These are phyloP conservation scores for Catocala sponsa DNA, from an alignment of 2,888 invertebrate genomes.

Conservation along the genomic window DNA sequence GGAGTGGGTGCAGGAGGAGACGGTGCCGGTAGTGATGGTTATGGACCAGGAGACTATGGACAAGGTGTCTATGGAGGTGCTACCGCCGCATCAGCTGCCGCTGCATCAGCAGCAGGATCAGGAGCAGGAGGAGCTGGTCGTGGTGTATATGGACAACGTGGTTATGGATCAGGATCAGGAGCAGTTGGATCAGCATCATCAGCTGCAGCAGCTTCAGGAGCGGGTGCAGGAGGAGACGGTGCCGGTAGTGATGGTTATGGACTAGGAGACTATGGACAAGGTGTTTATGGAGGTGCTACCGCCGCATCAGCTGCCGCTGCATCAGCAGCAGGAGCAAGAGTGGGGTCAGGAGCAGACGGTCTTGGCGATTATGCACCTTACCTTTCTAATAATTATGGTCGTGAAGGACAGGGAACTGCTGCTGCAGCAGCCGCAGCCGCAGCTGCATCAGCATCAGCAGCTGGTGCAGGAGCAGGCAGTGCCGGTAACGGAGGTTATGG, in stretches of 20 bases:
- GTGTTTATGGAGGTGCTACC: no score
- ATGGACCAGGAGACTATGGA: background rate
- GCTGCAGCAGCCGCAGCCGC: no score
- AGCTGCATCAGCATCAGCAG: conserved; percentile 4
- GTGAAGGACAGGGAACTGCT: no score
- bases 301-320: conserved; percentile 17
- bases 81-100: no score
- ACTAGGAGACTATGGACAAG: no score
- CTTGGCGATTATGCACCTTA: no score
- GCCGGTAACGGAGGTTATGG: background rate
- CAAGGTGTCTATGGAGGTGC: background rate
- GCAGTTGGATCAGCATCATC: background rate
- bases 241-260: background rate
- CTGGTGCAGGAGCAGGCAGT: conserved; percentile 13
- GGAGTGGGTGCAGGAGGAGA: conserved; percentile 16
- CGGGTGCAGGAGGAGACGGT: conserved; percentile 9
- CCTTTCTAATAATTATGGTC: no score
- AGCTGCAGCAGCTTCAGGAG: conserved; percentile 19
- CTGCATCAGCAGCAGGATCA: no score
- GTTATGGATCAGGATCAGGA: background rate
- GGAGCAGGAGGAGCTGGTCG: no score
- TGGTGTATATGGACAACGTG: no score
- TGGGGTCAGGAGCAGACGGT: no score
- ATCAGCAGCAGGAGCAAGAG: conserved; percentile 6
- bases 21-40: background rate